These are phyloP conservation scores for Pyrochroa serraticornis DNA, from an alignment of 2,888 invertebrate genomes.

Conservation along the genomic window DNA sequence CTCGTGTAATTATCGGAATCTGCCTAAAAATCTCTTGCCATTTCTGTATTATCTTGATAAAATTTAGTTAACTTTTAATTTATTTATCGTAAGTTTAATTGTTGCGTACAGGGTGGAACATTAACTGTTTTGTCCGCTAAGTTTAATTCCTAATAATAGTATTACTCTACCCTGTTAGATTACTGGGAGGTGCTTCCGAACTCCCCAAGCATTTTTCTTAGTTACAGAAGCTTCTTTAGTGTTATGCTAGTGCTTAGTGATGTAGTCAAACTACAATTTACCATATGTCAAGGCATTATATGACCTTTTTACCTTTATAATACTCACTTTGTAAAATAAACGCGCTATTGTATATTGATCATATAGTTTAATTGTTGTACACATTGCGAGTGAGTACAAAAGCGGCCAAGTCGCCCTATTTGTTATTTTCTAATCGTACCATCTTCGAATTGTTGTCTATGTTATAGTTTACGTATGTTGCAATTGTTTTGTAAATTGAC, in stretches of 20 bases:
- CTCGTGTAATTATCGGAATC: conserved; percentile 39
- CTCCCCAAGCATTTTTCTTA: conserved; percentile 24
- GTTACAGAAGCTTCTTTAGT: conserved; percentile 35
- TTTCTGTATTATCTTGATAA: conserved; percentile 56
- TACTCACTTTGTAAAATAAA: conserved; percentile 52
- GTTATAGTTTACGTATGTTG: conserved; percentile 47
- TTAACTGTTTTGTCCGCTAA: conserved; percentile 29
- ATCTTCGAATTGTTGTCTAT: conserved; percentile 53
- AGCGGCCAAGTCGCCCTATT: conserved; percentile 32
- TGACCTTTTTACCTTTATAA: conserved; percentile 54
- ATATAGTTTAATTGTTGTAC: conserved; percentile 36
- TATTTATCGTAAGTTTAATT: conserved; percentile 40
- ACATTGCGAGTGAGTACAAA: conserved; percentile 48
- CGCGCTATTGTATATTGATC: conserved; percentile 39
- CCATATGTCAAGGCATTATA: conserved; percentile 55
- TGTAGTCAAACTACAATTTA: conserved; percentile 53
- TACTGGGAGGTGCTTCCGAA: conserved; percentile 21
- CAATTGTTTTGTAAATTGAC: conserved; percentile 35
- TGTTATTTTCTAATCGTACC: conserved; percentile 48
- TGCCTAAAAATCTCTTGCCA: conserved; percentile 59
- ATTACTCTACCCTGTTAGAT: conserved; percentile 45
- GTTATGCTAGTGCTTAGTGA: conserved; percentile 44
- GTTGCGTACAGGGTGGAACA: conserved; percentile 40
- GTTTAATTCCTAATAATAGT: conserved; percentile 49
- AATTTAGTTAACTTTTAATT: conserved; percentile 48